Conservation (phyloP, 2,797 vertebrate species). For the Sebastes oblongus region DNA sequence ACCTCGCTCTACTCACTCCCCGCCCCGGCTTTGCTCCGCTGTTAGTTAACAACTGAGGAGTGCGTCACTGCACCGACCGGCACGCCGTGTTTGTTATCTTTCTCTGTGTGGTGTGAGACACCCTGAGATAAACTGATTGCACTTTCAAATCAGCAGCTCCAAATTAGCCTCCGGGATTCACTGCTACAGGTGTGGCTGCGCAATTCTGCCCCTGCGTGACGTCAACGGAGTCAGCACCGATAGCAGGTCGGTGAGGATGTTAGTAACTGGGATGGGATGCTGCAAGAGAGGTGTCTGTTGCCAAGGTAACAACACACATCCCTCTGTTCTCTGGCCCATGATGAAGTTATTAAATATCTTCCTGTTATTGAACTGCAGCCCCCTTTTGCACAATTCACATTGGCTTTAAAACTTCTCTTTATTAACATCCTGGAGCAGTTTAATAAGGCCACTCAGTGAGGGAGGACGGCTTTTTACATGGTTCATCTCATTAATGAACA, state of each 20-base stretch:
- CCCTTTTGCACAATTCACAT: not conserved
- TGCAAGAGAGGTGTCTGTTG: conserved; percentile 41
- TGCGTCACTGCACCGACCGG: conserved; percentile 36
- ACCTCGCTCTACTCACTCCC: not conserved
- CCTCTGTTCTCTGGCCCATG: not conserved
- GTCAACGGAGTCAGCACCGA: not conserved
- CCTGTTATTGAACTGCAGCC: not conserved
- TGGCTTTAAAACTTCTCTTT: not conserved
- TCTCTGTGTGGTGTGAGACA: not conserved
- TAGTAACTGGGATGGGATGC: not conserved
- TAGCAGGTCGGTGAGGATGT: not conserved
- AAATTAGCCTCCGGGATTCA: not conserved
- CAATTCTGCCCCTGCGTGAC: not conserved
- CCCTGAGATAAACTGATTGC: conserved; percentile 1
- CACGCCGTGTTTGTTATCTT: not conserved
- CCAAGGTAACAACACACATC: conserved; percentile 26
- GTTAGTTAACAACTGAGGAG: not conserved
- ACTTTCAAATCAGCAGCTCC: not conserved
- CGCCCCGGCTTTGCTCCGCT: not conserved
- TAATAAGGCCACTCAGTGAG: not conserved
- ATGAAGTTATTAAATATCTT: not conserved
- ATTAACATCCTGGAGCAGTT: not conserved
- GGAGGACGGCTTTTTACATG: not conserved
- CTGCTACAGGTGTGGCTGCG: not conserved
- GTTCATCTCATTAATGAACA: not conserved